phyloP scores from a whole-genome alignment of 2,113 vertebrate genomes.

The Micronycteris hirsuta region DNA sequence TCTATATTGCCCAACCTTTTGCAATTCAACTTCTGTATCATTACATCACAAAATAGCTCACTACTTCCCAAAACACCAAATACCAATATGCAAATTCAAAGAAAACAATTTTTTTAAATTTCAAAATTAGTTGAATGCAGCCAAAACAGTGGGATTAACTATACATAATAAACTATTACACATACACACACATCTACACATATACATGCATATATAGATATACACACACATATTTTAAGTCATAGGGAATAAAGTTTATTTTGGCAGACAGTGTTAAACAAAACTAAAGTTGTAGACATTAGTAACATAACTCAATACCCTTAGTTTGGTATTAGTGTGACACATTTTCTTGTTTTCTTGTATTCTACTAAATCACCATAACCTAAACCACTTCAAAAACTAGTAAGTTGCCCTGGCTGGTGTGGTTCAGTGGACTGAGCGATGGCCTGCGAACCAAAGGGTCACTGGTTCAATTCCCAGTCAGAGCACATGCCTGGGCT shows the following conservation, averaged over 20 bases:
- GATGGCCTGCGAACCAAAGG: too few species aligned
- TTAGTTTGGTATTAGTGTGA: neutral
- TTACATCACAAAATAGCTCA: constrained; percentile 31
- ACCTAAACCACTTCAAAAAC: neutral
- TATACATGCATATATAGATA: neutral
- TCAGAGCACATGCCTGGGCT: too few species aligned
- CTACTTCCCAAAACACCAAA: constrained; percentile 35
- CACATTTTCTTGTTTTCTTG: neutral
- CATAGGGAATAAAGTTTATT: neutral
- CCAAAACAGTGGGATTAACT: neutral
- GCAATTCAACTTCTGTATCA: constrained; percentile 36
- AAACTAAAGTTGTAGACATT: neutral
- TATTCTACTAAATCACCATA: neutral
- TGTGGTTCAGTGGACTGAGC: too few species aligned
- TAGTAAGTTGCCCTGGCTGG: neutral
- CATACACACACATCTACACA: neutral
- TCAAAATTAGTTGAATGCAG: neutral
- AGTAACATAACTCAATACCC: neutral
- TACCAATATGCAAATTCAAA: neutral
- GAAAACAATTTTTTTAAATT: neutral
- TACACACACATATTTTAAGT: neutral
- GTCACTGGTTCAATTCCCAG: too few species aligned
- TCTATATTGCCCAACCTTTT: constrained; percentile 23
- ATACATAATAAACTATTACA: neutral
- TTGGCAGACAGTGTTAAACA: neutral